These are phyloP conservation scores for Ceratina calcarata DNA, from an alignment of 1,140 invertebrate genomes.

Conservation along the genomic window DNA sequence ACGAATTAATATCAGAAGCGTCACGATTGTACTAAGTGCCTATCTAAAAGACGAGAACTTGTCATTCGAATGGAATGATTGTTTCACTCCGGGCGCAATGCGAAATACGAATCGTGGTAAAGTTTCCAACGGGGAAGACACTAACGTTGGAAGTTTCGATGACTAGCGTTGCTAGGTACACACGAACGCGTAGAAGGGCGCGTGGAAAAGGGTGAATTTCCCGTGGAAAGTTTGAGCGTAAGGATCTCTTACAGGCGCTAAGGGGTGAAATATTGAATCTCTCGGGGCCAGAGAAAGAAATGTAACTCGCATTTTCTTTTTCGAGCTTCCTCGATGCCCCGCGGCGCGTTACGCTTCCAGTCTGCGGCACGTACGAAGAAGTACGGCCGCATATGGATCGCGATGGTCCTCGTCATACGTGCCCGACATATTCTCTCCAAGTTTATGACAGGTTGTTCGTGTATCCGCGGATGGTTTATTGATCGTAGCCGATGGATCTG, in stretches of 20 bases:
- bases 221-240: slow-evolving; percentile 40
- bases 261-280: slow-evolving; percentile 54
- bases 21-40: too few species aligned
- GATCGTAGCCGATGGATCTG: not conserved
- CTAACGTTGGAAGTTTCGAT: too few species aligned
- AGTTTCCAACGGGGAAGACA: too few species aligned
- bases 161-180: too few species aligned
- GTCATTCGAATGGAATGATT: too few species aligned
- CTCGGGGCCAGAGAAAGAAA: slow-evolving; percentile 40
- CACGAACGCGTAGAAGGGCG: too few species aligned
- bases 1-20: too few species aligned
- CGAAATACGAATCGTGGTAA: too few species aligned
- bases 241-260: slow-evolving; percentile 36
- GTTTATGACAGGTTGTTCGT: slow-evolving; percentile 38
- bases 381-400: slow-evolving; percentile 29
- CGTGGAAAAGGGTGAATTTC: slow-evolving; percentile 36
- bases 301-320: slow-evolving; percentile 50
- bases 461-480: slow-evolving; percentile 29
- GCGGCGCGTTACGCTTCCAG: not conserved
- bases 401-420: slow-evolving; percentile 48
- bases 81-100: too few species aligned
- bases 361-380: slow-evolving; percentile 10
- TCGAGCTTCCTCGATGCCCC: slow-evolving; percentile 3
- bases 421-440: slow-evolving; percentile 39
- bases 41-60: too few species aligned